These are phyloP conservation scores for Pandemis cinnamomeana DNA, from an alignment of 2,888 invertebrate species.

Conservation along the genomic window DNA sequence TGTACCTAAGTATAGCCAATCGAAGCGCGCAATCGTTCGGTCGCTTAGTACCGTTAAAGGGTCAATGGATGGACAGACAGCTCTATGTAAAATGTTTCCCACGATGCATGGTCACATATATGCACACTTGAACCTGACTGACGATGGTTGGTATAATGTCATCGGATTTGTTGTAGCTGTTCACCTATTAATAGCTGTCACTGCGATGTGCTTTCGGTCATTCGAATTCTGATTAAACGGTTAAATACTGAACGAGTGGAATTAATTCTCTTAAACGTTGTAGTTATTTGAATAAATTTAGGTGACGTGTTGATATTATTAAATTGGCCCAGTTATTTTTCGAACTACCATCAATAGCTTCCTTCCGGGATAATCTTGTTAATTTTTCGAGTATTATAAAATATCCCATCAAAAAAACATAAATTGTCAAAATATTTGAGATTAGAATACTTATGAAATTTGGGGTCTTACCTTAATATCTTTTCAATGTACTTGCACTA, in stretches of 20 bases:
- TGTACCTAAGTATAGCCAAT: constrained; percentile 48
- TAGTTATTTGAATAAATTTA: neutral
- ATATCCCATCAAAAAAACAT: no score
- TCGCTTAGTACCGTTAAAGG: constrained; percentile 65
- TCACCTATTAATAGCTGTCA: constrained; percentile 59
- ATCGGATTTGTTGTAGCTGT: constrained; percentile 60
- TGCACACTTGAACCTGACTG: constrained; percentile 45
- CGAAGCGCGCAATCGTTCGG: constrained; percentile 61
- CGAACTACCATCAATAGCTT: neutral
- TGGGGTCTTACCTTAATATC: no score
- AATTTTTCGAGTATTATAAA: no score
- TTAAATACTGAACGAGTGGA: constrained; percentile 7
- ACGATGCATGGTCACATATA: constrained; percentile 64
- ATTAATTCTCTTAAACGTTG: constrained; percentile 2
- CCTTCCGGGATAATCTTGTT: no score
- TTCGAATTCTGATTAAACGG: constrained; percentile 5
- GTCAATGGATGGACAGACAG: constrained; percentile 66
- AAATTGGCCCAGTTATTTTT: neutral
- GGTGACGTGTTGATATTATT: neutral
- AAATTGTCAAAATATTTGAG: no score
- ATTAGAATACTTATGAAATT: no score
- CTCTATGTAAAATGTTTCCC: constrained; percentile 68
- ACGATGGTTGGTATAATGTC: constrained; percentile 52
- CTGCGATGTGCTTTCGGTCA: constrained; percentile 43
- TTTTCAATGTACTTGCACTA: no score